Evolutionary conservation across 2,888 invertebrate genomes (phyloP), one percentile per base, ranked within the genome.

Genomic region (Phengaris arion): DNA sequence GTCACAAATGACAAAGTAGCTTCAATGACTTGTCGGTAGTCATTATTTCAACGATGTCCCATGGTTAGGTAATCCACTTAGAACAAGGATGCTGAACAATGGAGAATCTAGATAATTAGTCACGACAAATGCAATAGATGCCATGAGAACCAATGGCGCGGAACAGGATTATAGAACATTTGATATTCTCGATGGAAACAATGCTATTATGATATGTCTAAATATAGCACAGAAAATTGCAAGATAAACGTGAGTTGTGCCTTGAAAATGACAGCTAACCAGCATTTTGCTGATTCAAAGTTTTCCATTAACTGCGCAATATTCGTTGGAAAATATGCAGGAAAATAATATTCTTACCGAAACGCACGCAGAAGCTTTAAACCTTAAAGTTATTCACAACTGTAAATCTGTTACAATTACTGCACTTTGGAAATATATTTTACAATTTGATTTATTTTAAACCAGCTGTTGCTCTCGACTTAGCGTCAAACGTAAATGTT

Each of bases 71-170:
- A 22, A 70, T 70, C 15, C 48, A 51, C 48, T 70, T 70, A 70
- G 51, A 52, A 70, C 51, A 70, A 70, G 70, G 70, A 70, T 70
- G 70, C 70, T 70, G 51, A 15, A 70, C 70, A 70, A 70, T 51
- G 51, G 64, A 35, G 15, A 46, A 51, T 10, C 10, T 48, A 15
- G n/a, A 9, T 70, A 70, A 70, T 70, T 70, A 70, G 46, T 70
- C 70, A 70, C 70, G 70, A 70, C 70, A 5, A 51, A 46, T 15
- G 69, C 69, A 69, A 69, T 15, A 7, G 69, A 48, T 10, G 69
- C 64, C 64, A 35, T 64, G 64, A 64, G 35, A 13, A 64, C 64
- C 12, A 22, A 64, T 64, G 35, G 64, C 15, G 22, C 59, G 59
- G 59, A 59, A 59, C 15, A 59, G 22, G 59, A 59, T 59, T 59